Percentiles rank a stretch among this genome's conserved stretches.
Conservation (phyloP, 2,888 invertebrate genomes). For the Drosophila borealis region DNA sequence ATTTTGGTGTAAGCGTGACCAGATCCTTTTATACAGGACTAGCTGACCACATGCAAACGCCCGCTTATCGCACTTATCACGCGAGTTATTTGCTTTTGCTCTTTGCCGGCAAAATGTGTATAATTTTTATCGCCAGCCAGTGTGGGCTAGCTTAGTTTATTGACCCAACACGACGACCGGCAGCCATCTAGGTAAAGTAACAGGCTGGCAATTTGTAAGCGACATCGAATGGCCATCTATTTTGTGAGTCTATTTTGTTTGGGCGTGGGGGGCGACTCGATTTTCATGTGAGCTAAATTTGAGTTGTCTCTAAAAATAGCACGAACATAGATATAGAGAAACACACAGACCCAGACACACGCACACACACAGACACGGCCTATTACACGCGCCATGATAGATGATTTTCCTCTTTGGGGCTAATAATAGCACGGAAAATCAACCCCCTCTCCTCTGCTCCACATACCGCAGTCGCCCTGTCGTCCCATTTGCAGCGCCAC, state of each 20-base stretch:
- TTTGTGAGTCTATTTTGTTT: slow-evolving; percentile 29
- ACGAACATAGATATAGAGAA: neutral
- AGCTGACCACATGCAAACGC: slow-evolving; percentile 27
- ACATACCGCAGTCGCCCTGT: slow-evolving; percentile 11
- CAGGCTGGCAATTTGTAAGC: slow-evolving; percentile 60
- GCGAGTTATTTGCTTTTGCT: slow-evolving; percentile 53
- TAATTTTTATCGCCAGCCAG: slow-evolving; percentile 59
- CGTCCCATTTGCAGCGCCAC: slow-evolving; percentile 5
- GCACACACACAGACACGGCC: slow-evolving; percentile 1
- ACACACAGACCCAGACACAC: neutral
- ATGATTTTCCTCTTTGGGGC: slow-evolving; percentile 50
- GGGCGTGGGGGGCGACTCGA: slow-evolving; percentile 5
- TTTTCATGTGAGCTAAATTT: slow-evolving; percentile 70
- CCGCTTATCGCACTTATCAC: slow-evolving; percentile 70
- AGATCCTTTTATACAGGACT: slow-evolving; percentile 20
- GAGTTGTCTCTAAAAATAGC: slow-evolving; percentile 61
- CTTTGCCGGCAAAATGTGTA: slow-evolving; percentile 38
- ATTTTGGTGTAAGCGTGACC: slow-evolving; percentile 47
- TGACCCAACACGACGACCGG: slow-evolving; percentile 56
- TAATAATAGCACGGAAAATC: slow-evolving; percentile 40
- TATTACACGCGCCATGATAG: slow-evolving; percentile 48
- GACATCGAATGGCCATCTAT: slow-evolving; percentile 59
- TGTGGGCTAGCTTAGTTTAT: slow-evolving; percentile 60
- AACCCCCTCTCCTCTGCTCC: neutral
- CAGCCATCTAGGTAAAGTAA: slow-evolving; percentile 55